Base-by-base conservation (phyloP, 2,888 invertebrate genomes). In the Drosophila anceps region DNA sequence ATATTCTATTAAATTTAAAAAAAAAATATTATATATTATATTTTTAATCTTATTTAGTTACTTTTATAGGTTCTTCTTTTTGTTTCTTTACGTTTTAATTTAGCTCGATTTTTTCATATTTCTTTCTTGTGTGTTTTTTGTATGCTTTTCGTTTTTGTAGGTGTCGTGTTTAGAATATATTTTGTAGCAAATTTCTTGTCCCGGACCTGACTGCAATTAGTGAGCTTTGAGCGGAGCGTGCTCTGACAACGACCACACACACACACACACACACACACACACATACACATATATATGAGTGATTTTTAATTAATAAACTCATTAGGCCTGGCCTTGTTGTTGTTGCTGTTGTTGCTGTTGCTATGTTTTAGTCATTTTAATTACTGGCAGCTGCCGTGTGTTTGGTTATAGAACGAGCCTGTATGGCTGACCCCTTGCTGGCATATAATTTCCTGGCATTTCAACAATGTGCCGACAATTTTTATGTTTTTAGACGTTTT, bases 291-390 rank as follows among this genome's bases (percentile, higher is more conserved):
- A 39, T 68, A 67, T 69, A 70, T 63, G 79, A 76, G 82, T 80
- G 78, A 84, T 84, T 84, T 84, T 86, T 88, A 86, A 84, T 86
- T 88, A 88, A 88, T 80, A 89, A 84, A 89, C 84, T 89, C 88
- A 89, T 87, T 87, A 89, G 82, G 88, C 72, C 67, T 62, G 69
- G 66, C 53, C 57, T 64, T 60, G 58, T 48, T 66, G 55, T 46
- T 67, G 50, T 31, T 75, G 62, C 29, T 70, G 57, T 4, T 31
- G 41, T n/a, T 59, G 58, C 37, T 44, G 33, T 29, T 37, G 62
- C 51, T 50, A 33, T 79, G 75, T 74, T 74, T 84, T 73, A 83
- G 73, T 83, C 86, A 86, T 86, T 85, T 88, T 83, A 88, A 88
- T 88, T 86, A 86, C 78, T 83, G 88, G 79, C 88, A 85, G 81